phyloP scores from a whole-genome alignment of 2,797 vertebrate species.

The Leptatherina wallacei region DNA sequence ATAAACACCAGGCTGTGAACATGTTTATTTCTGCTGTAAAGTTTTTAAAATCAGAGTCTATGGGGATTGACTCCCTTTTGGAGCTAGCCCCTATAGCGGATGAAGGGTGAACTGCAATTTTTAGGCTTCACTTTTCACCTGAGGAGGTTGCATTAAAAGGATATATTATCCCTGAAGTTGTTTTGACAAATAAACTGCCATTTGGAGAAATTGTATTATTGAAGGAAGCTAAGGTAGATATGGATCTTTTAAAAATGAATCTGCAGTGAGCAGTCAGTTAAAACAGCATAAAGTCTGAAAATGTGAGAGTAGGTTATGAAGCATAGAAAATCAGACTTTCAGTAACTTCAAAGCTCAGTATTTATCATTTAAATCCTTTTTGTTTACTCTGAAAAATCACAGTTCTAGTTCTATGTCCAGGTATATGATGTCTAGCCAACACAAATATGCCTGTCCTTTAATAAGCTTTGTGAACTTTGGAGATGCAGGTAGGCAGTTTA shows the following conservation, averaged over 20 bases:
- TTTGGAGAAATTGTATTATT: background rate
- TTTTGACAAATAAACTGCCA: background rate
- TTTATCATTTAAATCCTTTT: background rate
- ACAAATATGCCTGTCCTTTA: background rate
- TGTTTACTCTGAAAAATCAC: background rate
- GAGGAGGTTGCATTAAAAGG: background rate
- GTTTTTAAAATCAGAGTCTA: too few relatives aligned
- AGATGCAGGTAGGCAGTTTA: background rate
- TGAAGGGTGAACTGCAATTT: too few relatives aligned
- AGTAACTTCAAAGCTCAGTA: background rate
- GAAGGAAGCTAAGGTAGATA: too few relatives aligned
- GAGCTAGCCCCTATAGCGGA: too few relatives aligned
- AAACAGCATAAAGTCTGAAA: too few relatives aligned
- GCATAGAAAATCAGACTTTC: background rate
- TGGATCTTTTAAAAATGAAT: too few relatives aligned
- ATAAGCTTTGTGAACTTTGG: background rate
- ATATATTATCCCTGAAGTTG: background rate
- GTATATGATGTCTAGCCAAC: background rate
- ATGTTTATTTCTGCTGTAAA: too few relatives aligned
- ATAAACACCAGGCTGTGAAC: too few relatives aligned
- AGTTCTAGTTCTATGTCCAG: background rate
- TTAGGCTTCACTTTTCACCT: too few relatives aligned
- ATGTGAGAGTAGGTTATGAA: background rate
- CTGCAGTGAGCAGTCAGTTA: too few relatives aligned
- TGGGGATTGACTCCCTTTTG: too few relatives aligned